Evolutionary conservation across 1,140 invertebrate species (phyloP), one percentile per base, ranked within the genome.

Genomic region (Brachionus plicatilis): DNA sequence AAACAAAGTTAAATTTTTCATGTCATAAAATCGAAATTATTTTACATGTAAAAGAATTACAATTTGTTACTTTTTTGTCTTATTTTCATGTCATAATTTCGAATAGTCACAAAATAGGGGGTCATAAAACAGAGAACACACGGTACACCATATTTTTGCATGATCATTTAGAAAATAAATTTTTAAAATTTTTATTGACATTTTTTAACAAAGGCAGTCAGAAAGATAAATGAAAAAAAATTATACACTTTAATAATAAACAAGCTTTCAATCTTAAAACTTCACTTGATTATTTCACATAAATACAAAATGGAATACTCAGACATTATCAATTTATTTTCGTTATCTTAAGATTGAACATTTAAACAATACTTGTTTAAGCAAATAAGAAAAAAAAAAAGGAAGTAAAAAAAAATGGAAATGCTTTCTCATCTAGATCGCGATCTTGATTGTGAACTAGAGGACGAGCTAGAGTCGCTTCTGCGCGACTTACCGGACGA

Each of bases 281-380:
- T 60, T 27, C 2, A 9, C 53, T 60, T 60, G 47, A 17, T 60
- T 60, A 60, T 60, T 60, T 60, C 9, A 9, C 53, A 60, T 60
- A 60, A 60, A 60, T 60, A 60, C 53, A 60, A 60, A 60, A 60
- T 60, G 53, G 53, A 60, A 60, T 60, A 60, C 53, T 60, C 53
- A 60, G 17, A 20, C 53, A 60, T 60, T 60, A 60, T 60, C 53
- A 20, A 27, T 60, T 60, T 60, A 60, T 60, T n/a, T 60, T 60
- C 9, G 53, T 9, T 60, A 60, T 20, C 20, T 60, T 60, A 60
- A 20, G 9, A 41, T 33, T 68, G 27, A 68, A 41, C 24, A 68
- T 20, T 27, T 68, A n/a, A 37, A 68, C 27, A 37, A 27, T 41
- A 14, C 24, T 68, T 41, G n/a, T 68, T 68, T 33, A 68, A 24